Evolutionary conservation across 2,113 vertebrate genomes (phyloP), one percentile per base, ranked within the genome.

Genomic region (Passer domesticus): DNA sequence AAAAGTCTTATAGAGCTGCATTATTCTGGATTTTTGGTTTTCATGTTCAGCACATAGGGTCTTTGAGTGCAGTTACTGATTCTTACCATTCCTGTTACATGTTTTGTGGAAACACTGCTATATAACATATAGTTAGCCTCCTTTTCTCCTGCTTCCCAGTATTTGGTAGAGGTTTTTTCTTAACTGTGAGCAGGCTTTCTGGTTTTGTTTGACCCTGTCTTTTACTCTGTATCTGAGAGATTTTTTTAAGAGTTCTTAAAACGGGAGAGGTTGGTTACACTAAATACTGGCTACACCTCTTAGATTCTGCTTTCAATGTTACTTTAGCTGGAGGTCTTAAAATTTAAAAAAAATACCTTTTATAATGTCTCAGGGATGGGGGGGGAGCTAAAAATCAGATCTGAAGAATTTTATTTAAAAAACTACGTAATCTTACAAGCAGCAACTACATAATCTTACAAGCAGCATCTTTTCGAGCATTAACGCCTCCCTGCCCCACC

Each of bases 311-410:
- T 52, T 46, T 46, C 0, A 11, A 19, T 52, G 7, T 59, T 81
- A 30, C 27, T 86, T 83, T 22, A 50, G 18, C 13, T 49, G 16
- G 15, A 55, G 24, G 5, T 80, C 19, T 76, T 87, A 33, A 77
- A 60, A 74, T 15, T 13, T 6, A 3, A 28, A 47, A 53, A 37
- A 11, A 30, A 43, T 23, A 16, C 30, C 3, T 84, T 77, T 73
- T n/a, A 9, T 56, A 50, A 9, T 16, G 7, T 43, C 39, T 68
- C 2, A 1, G 37, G 6, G 5, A 5, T 5, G 4, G 14, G 19
- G 5, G 6, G 15, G 11, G 4, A 20, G 11, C 27, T 90, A 35
- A 87, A 89, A 89, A 62, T 62, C 2, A 27, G n/a, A 67, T 59
- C 28, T 5, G 39, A 50, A 2, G 50, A 16, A 44, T 82, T 82